These are phyloP conservation scores for Agriopis leucophaearia DNA, from an alignment of 2,888 invertebrate species.

Conservation along the genomic window DNA sequence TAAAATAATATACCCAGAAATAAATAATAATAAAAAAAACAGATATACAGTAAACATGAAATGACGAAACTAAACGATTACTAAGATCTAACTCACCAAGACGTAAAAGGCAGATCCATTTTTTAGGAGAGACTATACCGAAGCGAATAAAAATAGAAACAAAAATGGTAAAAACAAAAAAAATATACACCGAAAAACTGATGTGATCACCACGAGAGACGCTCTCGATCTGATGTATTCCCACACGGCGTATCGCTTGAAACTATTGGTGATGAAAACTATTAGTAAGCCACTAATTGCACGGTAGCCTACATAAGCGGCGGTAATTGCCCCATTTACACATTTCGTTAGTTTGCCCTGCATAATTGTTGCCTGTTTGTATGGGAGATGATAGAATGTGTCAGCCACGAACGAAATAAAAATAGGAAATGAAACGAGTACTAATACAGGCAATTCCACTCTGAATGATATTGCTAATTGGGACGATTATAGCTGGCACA, in stretches of 20 bases:
- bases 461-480: slow-evolving; percentile 14
- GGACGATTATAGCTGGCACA: not conserved
- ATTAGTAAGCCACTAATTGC: slow-evolving; percentile 85
- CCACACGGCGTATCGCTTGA: slow-evolving; percentile 65
- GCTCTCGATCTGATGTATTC: slow-evolving; percentile 74
- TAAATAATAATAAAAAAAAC: not conserved
- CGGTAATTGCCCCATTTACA: slow-evolving; percentile 86
- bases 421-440: slow-evolving; percentile 60
- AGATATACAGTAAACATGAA: not conserved
- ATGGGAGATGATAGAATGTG: slow-evolving; percentile 73
- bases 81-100: slow-evolving; percentile 18
- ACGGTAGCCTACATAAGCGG: slow-evolving; percentile 81
- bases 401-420: slow-evolving; percentile 65
- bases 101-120: slow-evolving; percentile 9
- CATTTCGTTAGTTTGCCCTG: slow-evolving; percentile 82
- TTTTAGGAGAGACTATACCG: not conserved
- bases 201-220: slow-evolving; percentile 73
- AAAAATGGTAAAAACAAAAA: slow-evolving; percentile 43
- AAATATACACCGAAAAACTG: slow-evolving; percentile 51
- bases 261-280: slow-evolving; percentile 84
- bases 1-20: not conserved
- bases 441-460: slow-evolving; percentile 34
- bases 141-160: slow-evolving; percentile 18
- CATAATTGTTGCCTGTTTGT: slow-evolving; percentile 82
- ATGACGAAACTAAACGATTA: not conserved